phyloP scores from a whole-genome alignment of 2,888 invertebrate species.

The Periphyllus acericola region DNA sequence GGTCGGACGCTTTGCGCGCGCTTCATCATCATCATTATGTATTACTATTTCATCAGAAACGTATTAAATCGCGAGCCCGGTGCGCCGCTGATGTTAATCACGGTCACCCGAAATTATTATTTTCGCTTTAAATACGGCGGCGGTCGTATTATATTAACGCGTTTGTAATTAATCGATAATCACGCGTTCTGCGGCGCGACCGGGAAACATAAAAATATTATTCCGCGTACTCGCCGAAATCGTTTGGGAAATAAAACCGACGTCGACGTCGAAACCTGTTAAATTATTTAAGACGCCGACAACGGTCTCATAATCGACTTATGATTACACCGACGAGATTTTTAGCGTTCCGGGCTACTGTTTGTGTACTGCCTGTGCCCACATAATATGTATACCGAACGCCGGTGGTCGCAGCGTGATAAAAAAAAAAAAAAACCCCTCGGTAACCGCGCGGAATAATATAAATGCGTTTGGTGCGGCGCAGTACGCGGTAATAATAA shows the following conservation, averaged over 20 bases:
- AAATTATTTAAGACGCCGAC: background rate
- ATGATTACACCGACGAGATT: conserved; percentile 13
- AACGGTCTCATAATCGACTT: conserved; percentile 9
- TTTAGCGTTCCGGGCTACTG: background rate
- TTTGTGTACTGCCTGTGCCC: background rate
- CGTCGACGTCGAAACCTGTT: background rate
- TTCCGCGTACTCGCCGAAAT: background rate
- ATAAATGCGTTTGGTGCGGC: background rate
- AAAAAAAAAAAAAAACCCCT: no score
- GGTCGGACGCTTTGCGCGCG: background rate
- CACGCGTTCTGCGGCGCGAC: background rate
- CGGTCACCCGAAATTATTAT: background rate
- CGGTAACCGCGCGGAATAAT: background rate
- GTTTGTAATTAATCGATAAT: background rate
- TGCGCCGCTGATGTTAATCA: conserved; percentile 4
- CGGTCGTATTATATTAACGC: background rate
- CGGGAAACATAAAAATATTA: background rate
- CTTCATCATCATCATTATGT: background rate
- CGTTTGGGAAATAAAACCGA: background rate
- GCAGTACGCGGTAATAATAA: no score
- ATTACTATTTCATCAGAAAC: background rate
- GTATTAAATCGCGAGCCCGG: background rate
- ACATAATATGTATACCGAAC: background rate
- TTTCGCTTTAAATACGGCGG: conserved; percentile 2
- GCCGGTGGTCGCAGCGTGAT: background rate